Conservation (phyloP, 1,140 invertebrate genomes). For the Panulirus ornatus region DNA sequence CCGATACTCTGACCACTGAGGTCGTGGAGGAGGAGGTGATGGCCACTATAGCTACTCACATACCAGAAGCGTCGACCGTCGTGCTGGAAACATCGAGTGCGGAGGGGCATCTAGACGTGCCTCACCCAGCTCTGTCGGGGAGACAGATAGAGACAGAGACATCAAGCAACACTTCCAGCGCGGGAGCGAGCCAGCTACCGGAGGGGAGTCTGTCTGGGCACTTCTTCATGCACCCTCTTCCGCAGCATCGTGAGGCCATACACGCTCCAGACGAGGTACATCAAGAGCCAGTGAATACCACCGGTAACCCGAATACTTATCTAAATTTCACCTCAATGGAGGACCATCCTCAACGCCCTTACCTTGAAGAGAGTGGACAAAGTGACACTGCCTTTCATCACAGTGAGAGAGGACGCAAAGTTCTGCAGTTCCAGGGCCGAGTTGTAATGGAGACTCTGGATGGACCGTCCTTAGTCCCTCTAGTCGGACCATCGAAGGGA, state of each 20-base stretch:
- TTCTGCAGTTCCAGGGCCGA: constrained; percentile 46
- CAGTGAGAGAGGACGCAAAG: constrained; percentile 22
- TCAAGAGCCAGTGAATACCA: neutral
- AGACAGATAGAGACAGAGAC: neutral
- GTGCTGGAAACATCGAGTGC: too few species aligned
- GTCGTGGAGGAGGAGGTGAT: neutral
- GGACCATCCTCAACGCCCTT: neutral
- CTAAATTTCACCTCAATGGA: neutral
- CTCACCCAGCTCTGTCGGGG: neutral
- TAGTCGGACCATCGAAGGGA: constrained; percentile 37
- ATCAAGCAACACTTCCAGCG: neutral
- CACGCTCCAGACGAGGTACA: neutral
- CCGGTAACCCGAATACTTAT: neutral
- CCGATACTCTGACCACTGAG: too few species aligned
- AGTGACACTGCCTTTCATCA: neutral
- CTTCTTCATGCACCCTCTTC: constrained; percentile 43
- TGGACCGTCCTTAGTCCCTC: constrained; percentile 30
- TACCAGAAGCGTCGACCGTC: too few species aligned
- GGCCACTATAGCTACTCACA: too few species aligned
- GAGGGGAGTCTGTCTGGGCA: neutral
- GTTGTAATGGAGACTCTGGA: constrained; percentile 54
- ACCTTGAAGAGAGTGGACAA: neutral
- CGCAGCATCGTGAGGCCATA: constrained; percentile 1
- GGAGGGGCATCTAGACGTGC: neutral
- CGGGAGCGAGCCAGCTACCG: too few species aligned